Percentiles rank a stretch among this genome's conserved stretches.
These are phyloP conservation scores for Galemys pyrenaicus DNA, from an alignment of 2,113 vertebrate species.

Conservation along the genomic window DNA sequence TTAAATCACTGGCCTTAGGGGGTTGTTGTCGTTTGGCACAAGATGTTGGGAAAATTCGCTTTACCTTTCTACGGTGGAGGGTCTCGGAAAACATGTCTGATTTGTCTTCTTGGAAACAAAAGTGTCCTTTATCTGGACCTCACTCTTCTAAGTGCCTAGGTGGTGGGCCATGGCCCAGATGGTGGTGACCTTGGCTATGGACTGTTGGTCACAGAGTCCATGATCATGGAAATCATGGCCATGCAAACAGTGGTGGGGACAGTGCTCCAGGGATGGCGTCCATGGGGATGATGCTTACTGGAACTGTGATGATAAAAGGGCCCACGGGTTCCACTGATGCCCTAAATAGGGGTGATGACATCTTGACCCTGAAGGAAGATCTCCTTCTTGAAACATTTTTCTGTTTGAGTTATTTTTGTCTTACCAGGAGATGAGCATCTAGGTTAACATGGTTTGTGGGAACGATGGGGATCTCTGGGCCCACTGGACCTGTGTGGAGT, in stretches of 20 bases:
- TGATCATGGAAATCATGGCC: neutral
- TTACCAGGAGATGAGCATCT: conserved; percentile 34
- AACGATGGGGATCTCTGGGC: neutral
- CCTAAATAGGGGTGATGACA: neutral
- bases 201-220: conserved; percentile 13
- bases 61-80: conserved; percentile 69
- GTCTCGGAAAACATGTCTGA: conserved; percentile 65
- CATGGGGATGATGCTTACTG: neutral
- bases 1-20: neutral
- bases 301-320: neutral
- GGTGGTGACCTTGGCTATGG: neutral
- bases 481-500: neutral
- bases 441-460: neutral
- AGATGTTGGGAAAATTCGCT: conserved; percentile 73
- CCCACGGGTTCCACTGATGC: neutral
- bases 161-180: neutral
- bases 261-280: neutral
- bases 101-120: neutral
- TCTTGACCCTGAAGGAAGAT: neutral
- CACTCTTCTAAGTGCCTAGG: neutral
- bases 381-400: neutral
- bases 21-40: neutral
- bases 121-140: conserved; percentile 38
- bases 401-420: neutral
- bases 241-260: neutral